Evolutionary conservation across 2,888 invertebrate species (phyloP).

Genomic region (Hypena proboscidalis): DNA sequence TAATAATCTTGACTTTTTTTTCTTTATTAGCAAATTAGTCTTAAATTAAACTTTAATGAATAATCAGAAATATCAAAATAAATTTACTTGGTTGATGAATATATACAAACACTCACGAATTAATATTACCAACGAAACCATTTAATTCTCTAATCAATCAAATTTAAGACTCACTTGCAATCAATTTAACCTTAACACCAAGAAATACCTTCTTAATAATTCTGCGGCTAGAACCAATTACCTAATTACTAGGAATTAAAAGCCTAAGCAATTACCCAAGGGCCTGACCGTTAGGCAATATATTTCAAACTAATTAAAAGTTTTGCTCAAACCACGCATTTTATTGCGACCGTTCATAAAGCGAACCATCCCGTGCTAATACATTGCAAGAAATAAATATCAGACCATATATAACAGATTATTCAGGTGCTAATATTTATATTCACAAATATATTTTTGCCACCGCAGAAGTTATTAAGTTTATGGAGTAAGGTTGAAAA

Average conservation of each 20-base stretch:
- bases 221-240: constrained; percentile 21
- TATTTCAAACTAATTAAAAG: constrained; percentile 37
- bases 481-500: constrained; percentile 19
- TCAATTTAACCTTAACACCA: background rate
- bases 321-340: constrained; percentile 28
- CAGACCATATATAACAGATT: constrained; percentile 47
- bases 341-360: constrained; percentile 36
- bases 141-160: too few relatives aligned
- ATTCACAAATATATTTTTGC: constrained; percentile 23
- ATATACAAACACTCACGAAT: too few relatives aligned
- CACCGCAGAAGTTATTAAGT: constrained; percentile 2
- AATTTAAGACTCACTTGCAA: background rate
- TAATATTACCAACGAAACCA: too few relatives aligned
- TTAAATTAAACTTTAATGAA: too few relatives aligned
- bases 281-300: constrained; percentile 3
- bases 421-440: constrained; percentile 51
- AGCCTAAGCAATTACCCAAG: constrained; percentile 4
- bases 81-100: too few relatives aligned
- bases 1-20: too few relatives aligned
- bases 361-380: constrained; percentile 27
- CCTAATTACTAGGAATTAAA: constrained; percentile 18
- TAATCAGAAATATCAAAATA: too few relatives aligned
- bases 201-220: background rate
- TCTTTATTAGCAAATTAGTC: too few relatives aligned
- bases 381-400: constrained; percentile 48